Evolutionary conservation across 2,888 invertebrate genomes (phyloP), one percentile per base, ranked within the genome.

Genomic region (Morpho achilles): DNA sequence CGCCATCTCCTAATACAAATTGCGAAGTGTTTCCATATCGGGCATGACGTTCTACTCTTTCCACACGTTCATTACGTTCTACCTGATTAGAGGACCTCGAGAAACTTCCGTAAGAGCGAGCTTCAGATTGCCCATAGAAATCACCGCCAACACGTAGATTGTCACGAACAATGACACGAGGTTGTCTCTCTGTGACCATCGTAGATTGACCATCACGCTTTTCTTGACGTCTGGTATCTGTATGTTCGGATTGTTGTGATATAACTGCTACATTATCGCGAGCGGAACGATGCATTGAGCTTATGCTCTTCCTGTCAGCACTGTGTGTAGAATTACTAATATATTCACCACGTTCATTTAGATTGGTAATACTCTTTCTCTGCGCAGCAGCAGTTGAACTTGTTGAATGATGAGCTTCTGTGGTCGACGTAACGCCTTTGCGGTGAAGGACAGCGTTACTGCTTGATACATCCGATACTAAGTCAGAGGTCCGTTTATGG

Each of bases 361-460:
- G 87, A 75, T 96, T 96, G 32, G 94, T 93, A 61, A 96, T 95
- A 60, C 96, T 96, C 77, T 95, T 96, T 53, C 95, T 92, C 80
- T 96, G 96, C 64, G 95, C 94, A 32, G 96, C 94, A 16, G 96
- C 96, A 0, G 95, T 93, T 0, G 94, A 93, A 69, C 94, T 93
- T 8, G 93, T 94, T 0, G 94, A 93, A 73, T 95, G 95, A 6
- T 94, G 86, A 2, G 94, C 94, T 81, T 95, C 95, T n/a, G 93
- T 93, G 0, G 93, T 93, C 0, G 93, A 92, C 2, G 93, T 91
- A 8, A 92, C 83, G 16, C 94, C 93, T 74, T 95, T 96, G 47
- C 96, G 93, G 77, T 96, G 95, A 43, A 96, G 91, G 49, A 96
- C 94, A 47, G 96, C 91, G 73, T 97, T 96, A 53, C 92, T 92